A percentile compares a stretch with the other conserved stretches of the same genome.
These are phyloP conservation scores for Paramormyrops hopkinsi DNA, from an alignment of 2,797 vertebrate genomes.

Conservation along the genomic window DNA sequence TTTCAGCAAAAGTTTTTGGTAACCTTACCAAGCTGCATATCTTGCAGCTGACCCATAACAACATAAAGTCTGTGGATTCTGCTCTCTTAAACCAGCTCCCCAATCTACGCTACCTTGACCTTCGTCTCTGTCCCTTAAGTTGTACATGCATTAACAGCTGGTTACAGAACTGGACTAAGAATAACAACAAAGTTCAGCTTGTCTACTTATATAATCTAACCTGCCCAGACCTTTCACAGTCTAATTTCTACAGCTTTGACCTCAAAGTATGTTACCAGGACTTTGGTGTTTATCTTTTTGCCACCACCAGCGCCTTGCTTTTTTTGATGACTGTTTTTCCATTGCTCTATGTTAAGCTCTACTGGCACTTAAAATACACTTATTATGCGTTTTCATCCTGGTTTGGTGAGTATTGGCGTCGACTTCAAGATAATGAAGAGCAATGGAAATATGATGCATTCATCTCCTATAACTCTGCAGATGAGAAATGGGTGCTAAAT, in stretches of 20 bases:
- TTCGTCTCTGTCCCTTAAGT: conserved; percentile 65
- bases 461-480: conserved; percentile 74
- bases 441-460: conserved; percentile 74
- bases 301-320: conserved; percentile 51
- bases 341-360: conserved; percentile 63
- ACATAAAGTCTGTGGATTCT: conserved; percentile 56
- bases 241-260: conserved; percentile 65
- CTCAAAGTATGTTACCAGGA: conserved; percentile 67
- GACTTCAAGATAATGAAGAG: conserved; percentile 60
- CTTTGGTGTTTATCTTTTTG: conserved; percentile 59
- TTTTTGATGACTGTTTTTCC: conserved; percentile 60
- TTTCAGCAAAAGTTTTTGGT: conserved; percentile 67
- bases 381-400: conserved; percentile 71
- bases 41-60: conserved; percentile 69
- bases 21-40: conserved; percentile 60
- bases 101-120: conserved; percentile 67
- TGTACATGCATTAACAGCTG: conserved; percentile 69
- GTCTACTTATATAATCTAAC: conserved; percentile 56
- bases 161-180: conserved; percentile 65
- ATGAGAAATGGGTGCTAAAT: conserved; percentile 73
- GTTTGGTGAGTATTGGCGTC: conserved; percentile 68
- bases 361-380: conserved; percentile 70
- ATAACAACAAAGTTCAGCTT: conserved; percentile 56
- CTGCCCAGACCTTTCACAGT: conserved; percentile 47
- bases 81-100: conserved; percentile 52